A percentile compares a stretch with the other conserved stretches of the same genome.
Evolutionary conservation across 2,113 vertebrate genomes (phyloP).

Genomic region (Aythya baeri): DNA sequence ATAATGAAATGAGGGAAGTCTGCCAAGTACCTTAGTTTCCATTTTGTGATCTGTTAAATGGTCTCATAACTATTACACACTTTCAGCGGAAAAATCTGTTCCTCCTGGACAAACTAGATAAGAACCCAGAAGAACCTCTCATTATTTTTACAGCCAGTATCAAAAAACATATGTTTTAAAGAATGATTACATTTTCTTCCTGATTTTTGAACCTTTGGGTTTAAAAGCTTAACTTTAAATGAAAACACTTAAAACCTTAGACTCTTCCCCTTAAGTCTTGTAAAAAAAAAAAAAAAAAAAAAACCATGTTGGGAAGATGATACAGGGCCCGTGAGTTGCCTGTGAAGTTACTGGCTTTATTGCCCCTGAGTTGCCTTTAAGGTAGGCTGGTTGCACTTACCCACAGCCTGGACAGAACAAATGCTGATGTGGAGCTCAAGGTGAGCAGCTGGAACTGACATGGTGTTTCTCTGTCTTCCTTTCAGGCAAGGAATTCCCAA

Average conservation of each 20-base stretch:
- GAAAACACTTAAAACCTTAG: background rate
- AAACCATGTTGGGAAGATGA: too few relatives aligned
- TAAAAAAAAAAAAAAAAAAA: background rate
- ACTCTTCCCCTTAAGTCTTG: background rate
- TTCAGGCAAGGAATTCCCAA: conserved; percentile 95
- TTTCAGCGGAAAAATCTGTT: background rate
- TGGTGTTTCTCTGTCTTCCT: background rate
- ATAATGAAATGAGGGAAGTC: background rate
- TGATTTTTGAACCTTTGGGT: background rate
- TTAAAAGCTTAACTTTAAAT: background rate
- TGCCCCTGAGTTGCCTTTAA: rapidly evolving
- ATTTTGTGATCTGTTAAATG: background rate
- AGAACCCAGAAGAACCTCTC: background rate
- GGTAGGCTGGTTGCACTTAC: background rate
- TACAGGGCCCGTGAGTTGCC: background rate
- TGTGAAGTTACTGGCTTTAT: background rate
- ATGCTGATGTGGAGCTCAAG: background rate
- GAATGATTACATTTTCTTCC: background rate
- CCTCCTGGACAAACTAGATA: background rate
- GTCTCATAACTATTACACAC: background rate
- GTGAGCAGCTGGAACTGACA: background rate
- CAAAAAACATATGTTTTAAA: background rate
- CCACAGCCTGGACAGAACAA: background rate
- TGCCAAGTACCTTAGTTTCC: background rate
- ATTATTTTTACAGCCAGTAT: background rate